phyloP scores from a whole-genome alignment of 2,113 vertebrate genomes.

The Chaetodon trifascialis region DNA sequence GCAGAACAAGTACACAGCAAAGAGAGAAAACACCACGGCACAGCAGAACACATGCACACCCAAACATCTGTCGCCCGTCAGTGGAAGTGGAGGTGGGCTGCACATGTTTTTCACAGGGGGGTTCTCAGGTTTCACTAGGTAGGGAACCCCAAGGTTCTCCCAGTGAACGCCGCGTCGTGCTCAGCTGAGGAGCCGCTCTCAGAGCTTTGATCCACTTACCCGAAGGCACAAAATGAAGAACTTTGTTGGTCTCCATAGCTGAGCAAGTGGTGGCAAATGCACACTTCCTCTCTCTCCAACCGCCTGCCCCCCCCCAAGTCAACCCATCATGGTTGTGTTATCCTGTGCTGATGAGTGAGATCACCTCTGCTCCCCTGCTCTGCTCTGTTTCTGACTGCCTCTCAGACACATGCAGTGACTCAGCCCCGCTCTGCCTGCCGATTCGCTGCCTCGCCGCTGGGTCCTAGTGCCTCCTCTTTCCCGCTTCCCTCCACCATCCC shows the following conservation, averaged over 20 bases:
- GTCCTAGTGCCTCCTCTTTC: conserved; percentile 81
- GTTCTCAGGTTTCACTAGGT: conserved; percentile 78
- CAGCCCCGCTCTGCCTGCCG: conserved; percentile 83
- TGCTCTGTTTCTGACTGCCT: conserved; percentile 79
- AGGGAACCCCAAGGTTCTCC: conserved; percentile 81
- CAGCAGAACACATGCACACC: conserved; percentile 55
- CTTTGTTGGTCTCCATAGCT: conserved; percentile 88
- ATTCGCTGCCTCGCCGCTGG: conserved; percentile 65
- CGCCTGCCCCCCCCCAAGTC: conserved; percentile 77
- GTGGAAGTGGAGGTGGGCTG: conserved; percentile 63
- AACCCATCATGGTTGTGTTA: conserved; percentile 87
- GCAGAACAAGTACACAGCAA: conserved; percentile 55
- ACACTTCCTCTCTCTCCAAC: conserved; percentile 77
- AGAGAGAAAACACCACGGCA: conserved; percentile 25
- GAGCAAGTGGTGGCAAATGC: conserved; percentile 70
- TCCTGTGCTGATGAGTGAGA: conserved; percentile 84
- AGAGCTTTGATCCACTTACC: conserved; percentile 79
- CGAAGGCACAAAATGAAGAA: conserved; percentile 88
- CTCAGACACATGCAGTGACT: conserved; percentile 87
- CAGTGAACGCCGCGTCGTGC: conserved; percentile 52
- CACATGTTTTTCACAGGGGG: conserved; percentile 71
- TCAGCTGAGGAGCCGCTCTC: conserved; percentile 59
- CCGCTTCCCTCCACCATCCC: conserved; percentile 12
- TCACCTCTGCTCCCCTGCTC: conserved; percentile 84
- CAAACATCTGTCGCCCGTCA: conserved; percentile 67